A percentile compares a stretch with the other conserved stretches of the same genome.
These are phyloP conservation scores for Ctena decussata DNA, from an alignment of 2,888 invertebrate genomes.

Conservation along the genomic window DNA sequence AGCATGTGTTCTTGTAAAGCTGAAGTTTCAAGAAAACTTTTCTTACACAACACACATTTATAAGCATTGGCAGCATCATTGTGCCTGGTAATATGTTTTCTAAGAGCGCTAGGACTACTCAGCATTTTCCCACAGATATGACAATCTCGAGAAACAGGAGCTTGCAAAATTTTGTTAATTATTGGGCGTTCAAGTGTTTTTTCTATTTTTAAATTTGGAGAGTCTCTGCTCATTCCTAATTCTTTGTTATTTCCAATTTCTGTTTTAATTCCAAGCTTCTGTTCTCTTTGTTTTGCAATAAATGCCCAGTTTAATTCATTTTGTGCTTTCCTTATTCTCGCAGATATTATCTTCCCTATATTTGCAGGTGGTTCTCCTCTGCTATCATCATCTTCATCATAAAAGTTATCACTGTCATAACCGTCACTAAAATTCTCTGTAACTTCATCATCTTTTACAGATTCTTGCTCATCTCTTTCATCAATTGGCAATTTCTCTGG, in stretches of 20 bases:
- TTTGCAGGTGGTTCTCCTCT: background rate
- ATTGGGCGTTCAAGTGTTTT: background rate
- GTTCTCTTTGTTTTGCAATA: background rate
- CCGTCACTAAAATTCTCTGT: conserved; percentile 38
- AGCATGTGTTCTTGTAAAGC: background rate
- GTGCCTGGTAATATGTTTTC: background rate
- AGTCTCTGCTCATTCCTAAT: background rate
- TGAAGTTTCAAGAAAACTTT: background rate
- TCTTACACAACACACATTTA: background rate
- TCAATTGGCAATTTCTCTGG: background rate
- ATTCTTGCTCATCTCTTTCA: background rate
- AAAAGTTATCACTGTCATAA: background rate
- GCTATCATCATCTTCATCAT: background rate
- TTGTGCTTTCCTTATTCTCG: background rate
- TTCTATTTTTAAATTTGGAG: background rate
- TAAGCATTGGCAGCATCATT: background rate
- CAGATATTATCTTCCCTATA: background rate
- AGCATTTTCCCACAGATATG: background rate
- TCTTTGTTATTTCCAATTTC: background rate
- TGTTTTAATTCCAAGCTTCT: background rate
- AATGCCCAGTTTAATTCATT: background rate
- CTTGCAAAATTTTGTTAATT: background rate
- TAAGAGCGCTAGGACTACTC: background rate
- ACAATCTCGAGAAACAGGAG: background rate
- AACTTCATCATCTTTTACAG: conserved; percentile 24